Conservation (phyloP, 2,113 vertebrate genomes). For the Zingel zingel region DNA sequence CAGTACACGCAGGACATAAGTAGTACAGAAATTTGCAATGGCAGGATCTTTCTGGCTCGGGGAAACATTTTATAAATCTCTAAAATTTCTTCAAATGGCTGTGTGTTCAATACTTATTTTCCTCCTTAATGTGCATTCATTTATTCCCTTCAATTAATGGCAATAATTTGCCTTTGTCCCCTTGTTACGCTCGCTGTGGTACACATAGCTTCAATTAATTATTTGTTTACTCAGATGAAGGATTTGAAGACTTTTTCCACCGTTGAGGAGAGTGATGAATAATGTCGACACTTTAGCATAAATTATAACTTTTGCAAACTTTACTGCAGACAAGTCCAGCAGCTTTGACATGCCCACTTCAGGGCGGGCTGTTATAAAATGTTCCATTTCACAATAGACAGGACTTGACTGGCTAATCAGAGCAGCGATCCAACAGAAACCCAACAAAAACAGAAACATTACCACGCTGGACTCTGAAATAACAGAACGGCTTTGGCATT, state of each 20-base stretch:
- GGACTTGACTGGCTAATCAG: background rate
- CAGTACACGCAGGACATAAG: background rate
- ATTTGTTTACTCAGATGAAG: background rate
- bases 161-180: background rate
- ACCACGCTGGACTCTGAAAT: background rate
- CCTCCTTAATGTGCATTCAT: background rate
- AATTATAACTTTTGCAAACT: background rate
- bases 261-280: background rate
- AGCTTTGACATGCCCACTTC: background rate
- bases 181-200: background rate
- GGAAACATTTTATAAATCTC: background rate
- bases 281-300: background rate
- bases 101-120: background rate
- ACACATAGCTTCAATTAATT: background rate
- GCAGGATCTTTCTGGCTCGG: background rate
- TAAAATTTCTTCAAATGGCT: background rate
- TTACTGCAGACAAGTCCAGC: background rate
- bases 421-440: conserved; percentile 22
- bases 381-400: background rate
- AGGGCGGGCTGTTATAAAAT: background rate
- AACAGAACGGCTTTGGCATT: conserved; percentile 29
- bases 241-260: background rate
- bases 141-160: background rate
- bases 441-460: background rate
- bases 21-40: too few species aligned